Base-by-base conservation (phyloP, 2,113 vertebrate species). In the Eleginops maclovinus region DNA sequence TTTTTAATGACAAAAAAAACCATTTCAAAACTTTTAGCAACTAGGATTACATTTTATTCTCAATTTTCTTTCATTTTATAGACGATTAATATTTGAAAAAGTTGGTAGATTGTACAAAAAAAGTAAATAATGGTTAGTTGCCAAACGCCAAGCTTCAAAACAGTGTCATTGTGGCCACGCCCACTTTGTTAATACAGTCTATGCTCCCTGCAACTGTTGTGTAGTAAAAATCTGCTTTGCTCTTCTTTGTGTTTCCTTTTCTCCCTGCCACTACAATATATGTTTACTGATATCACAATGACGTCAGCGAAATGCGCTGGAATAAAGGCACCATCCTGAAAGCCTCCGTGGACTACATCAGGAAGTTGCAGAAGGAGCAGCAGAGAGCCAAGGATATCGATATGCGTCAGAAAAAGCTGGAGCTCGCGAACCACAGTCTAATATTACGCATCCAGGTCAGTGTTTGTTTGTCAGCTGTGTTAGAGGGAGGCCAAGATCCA, bases 291-390 rank as follows among this genome's bases (percentile, higher is more conserved):
- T 53, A 6, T 47, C 49, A 58, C 61, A 56, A 72, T 40, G 28
- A 49, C 24, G 26, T n/a, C 89, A 98, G 97, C 46, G 97, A 99
- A 84, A 96, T 96, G 95, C 96, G 97, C 40, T 98, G 96, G 97
- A 99, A 99, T 84, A 99, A 99, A 87, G 97, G 97, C 44, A 98
- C 96, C 64, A 98, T 99, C 60, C 91, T 99, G 69, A 99, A 99
- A 81, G 97, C 97, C 0, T 99, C 97, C 0, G 97, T 99, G 19
- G 97, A 99, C 91, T 99, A 98, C 79, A 99, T 99, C 91, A 94
- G 97, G 16, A 98, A 97, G 82, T 74, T 99, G 58, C 97, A 99
- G 94, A 97, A 97, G 88, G 97, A 98, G 68, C 96, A 98, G 74
- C 96, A 97, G 79, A 92, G 96, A 24, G 90, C 95, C 47, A 97